These are phyloP conservation scores for Pyrrhosoma nymphula DNA, from an alignment of 2,888 invertebrate species.

Conservation along the genomic window DNA sequence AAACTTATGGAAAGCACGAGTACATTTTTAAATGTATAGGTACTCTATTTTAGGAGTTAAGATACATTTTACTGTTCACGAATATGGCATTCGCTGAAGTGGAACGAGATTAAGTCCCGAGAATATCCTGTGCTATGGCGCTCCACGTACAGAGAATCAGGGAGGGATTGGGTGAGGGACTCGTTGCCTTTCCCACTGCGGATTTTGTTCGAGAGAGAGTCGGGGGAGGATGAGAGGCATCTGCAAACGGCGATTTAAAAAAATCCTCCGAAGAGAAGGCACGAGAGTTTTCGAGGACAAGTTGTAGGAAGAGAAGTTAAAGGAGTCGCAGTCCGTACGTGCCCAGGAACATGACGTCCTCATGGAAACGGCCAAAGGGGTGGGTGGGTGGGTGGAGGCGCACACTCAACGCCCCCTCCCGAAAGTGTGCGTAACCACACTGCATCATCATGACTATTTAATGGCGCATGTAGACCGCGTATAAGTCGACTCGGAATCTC, in stretches of 20 bases:
- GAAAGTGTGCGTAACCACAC: constrained; percentile 20
- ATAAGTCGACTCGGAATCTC: background rate
- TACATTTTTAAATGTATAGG: too few relatives aligned
- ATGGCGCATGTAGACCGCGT: constrained; percentile 45
- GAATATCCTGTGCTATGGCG: background rate
- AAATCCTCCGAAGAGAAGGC: background rate
- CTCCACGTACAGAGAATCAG: background rate
- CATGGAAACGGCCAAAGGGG: background rate
- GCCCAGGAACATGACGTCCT: constrained; percentile 4
- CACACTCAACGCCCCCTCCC: background rate
- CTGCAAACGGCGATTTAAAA: background rate
- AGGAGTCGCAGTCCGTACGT: background rate
- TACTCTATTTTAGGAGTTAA: too few relatives aligned
- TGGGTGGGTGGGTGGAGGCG: background rate
- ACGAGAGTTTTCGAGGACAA: background rate
- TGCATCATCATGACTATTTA: constrained; percentile 55
- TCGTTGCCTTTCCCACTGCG: background rate
- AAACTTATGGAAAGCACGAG: too few relatives aligned
- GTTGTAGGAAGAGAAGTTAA: background rate
- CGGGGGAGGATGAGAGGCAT: background rate
- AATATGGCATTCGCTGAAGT: background rate
- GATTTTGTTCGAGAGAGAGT: background rate
- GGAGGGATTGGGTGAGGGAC: background rate
- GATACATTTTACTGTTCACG: background rate
- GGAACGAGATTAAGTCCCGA: background rate